phyloP scores from a whole-genome alignment of 2,888 invertebrate genomes.

The Hartigia nigra region DNA sequence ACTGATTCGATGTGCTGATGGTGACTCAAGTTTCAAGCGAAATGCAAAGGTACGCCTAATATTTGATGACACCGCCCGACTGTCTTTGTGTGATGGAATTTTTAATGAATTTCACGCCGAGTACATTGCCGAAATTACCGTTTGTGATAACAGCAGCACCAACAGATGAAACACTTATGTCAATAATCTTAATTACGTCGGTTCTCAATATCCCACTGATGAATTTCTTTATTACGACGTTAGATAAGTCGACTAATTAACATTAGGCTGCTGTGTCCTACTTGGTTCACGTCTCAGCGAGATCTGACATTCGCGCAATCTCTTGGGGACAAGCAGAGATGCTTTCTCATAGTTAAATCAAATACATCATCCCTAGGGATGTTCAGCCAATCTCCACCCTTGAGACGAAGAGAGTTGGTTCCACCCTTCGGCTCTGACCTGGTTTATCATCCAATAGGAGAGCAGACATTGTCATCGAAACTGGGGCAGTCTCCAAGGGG shows the following conservation, averaged over 20 bases:
- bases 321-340: background rate
- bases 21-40: background rate
- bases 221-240: background rate
- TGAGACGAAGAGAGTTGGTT: conserved; percentile 25
- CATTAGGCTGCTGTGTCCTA: background rate
- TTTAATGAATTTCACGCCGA: background rate
- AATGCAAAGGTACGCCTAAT: background rate
- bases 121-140: background rate
- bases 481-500: conserved; percentile 4
- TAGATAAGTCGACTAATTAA: background rate
- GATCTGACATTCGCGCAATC: background rate
- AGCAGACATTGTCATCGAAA: background rate
- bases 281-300: background rate
- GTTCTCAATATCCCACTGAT: background rate
- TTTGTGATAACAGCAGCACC: background rate
- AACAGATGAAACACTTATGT: background rate
- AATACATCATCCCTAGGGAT: background rate
- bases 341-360: background rate
- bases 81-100: background rate
- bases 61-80: background rate
- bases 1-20: background rate
- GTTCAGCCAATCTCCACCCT: background rate
- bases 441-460: conserved; percentile 54
- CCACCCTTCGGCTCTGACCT: conserved; percentile 55
- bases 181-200: background rate